phyloP scores from a whole-genome alignment of 1,140 invertebrate species.

The Lucilia sericata region DNA sequence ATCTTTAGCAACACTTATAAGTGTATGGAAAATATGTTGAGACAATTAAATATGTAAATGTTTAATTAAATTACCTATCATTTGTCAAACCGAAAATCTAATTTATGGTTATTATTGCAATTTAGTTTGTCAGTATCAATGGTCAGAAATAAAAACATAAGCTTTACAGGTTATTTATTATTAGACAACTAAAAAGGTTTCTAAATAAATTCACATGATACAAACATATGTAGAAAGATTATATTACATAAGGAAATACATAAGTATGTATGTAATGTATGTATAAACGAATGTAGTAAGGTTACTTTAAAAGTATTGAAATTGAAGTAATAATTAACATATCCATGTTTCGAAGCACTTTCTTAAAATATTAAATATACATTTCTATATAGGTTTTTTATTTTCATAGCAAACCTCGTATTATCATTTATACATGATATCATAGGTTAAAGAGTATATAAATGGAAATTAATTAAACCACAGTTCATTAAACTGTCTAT shows the following conservation, averaged over 20 bases:
- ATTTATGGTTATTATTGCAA: constrained; percentile 1
- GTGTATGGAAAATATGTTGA: background rate
- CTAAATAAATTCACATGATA: background rate
- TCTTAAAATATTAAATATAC: too few species aligned
- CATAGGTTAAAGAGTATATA: too few species aligned
- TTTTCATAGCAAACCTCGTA: too few species aligned
- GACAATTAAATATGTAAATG: constrained; percentile 5
- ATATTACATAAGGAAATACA: too few species aligned
- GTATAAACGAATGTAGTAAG: too few species aligned
- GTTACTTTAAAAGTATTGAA: too few species aligned
- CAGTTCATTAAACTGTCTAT: background rate
- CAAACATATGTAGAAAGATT: background rate
- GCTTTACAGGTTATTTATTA: background rate
- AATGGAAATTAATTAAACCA: constrained; percentile 12
- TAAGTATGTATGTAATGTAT: too few species aligned
- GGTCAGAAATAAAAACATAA: background rate
- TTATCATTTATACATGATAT: too few species aligned
- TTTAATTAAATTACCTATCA: constrained; percentile 15
- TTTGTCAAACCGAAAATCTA: constrained; percentile 20
- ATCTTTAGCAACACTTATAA: background rate
- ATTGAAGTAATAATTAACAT: too few species aligned
- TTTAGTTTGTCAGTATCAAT: background rate
- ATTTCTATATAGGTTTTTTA: too few species aligned
- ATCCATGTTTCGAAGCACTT: too few species aligned
- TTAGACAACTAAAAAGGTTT: background rate